Evolutionary conservation across 2,888 invertebrate genomes (phyloP).

Genomic region (Eupithecia exiguata): DNA sequence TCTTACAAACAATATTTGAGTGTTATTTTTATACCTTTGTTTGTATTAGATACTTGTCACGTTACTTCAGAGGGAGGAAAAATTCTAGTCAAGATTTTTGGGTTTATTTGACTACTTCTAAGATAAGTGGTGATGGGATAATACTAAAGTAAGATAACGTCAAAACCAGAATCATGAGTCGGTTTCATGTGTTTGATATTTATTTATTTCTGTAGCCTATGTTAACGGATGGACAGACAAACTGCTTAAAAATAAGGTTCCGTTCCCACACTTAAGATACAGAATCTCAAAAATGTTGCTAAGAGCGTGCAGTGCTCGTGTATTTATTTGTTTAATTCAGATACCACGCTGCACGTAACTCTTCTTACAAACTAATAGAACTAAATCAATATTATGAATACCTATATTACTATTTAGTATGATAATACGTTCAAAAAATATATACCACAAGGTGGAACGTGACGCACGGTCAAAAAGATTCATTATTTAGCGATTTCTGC

Average conservation of each 20-base stretch:
- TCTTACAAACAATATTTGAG: slow-evolving; percentile 4
- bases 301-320: background rate
- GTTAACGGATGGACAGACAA: background rate
- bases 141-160: slow-evolving; percentile 2
- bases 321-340: background rate
- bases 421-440: background rate
- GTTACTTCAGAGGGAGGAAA: background rate
- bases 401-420: too few relatives aligned
- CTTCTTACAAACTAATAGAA: background rate
- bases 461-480: too few relatives aligned
- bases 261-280: background rate
- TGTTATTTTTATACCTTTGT: slow-evolving; percentile 1
- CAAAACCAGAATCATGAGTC: background rate
- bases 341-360: background rate
- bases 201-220: background rate
- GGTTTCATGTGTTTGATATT: too few relatives aligned
- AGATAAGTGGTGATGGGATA: background rate
- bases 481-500: too few relatives aligned
- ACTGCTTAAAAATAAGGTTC: background rate
- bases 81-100: background rate
- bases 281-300: background rate
- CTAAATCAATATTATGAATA: background rate
- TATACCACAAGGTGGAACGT: too few relatives aligned
- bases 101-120: background rate
- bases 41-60: background rate